Conservation (phyloP, 2,888 invertebrate genomes). For the Xestobium rufovillosum region DNA sequence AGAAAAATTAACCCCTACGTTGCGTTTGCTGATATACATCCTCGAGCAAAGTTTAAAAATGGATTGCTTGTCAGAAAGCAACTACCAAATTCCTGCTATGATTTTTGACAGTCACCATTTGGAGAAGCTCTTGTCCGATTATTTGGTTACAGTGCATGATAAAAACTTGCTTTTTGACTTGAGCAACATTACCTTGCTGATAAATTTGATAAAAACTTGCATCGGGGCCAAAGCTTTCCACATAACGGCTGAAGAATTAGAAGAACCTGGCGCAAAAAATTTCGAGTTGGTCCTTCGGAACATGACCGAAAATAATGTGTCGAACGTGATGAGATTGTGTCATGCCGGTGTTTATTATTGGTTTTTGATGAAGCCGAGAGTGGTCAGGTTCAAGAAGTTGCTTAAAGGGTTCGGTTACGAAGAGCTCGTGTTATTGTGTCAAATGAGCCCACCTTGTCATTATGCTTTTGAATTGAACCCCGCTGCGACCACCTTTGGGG, state of each 20-base stretch:
- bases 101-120: constrained; percentile 43
- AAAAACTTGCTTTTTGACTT: not conserved
- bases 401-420: no score
- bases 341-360: constrained; percentile 39
- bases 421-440: no score
- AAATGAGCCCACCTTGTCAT: no score
- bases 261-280: no score
- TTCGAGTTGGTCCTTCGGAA: no score
- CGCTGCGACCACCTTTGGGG: no score
- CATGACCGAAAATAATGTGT: no score
- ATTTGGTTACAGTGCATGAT: not conserved
- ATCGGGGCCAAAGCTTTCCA: no score
- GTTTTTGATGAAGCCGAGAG: no score
- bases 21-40: constrained; percentile 51
- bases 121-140: not conserved
- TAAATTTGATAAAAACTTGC: not conserved
- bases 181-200: constrained; percentile 23
- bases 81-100: constrained; percentile 34
- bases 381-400: no score
- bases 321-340: constrained; percentile 39
- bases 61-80: constrained; percentile 26
- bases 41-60: constrained; percentile 43
- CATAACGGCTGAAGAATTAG: no score
- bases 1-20: constrained; percentile 48
- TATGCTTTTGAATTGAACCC: no score